Base-by-base conservation (phyloP, 23 tunicate genomes). In the Halocynthia aurantium region DNA sequence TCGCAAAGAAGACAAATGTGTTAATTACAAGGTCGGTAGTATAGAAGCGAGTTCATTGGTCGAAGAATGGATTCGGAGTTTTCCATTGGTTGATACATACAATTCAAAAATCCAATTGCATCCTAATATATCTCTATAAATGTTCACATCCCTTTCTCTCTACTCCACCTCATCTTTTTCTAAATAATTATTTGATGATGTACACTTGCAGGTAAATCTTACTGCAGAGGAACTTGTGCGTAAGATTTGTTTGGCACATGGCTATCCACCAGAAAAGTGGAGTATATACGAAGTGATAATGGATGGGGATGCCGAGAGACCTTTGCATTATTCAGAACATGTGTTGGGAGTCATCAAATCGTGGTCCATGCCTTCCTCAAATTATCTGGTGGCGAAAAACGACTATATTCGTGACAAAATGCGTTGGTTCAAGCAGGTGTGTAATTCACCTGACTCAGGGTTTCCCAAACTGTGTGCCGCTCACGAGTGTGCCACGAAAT, bases 351-450 rank as follows among this genome's bases (percentile, higher is more conserved):
- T 89, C n/a, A 89, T 89, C 71, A 89, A 89, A 55, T 56, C 86
- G 0, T 89, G 96, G 96, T 85, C 80, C 31, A 84, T 89, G 83
- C 96, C 96, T 12, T 84, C 88, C 7, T 76, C 96, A 54, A 89
- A 89, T 49, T 89, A 74, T 64, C 79, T 89, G 21, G 70, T 89
- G 18, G 85, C 83, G 13, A 89, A 89, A 68, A 82, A 83, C 66
- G 96, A 89, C 64, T 89, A 89, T 75, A 70, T 84, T 10, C 61
- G 88, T 8, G 96, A 89, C 52, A 84, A 89, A 68, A 52, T 89
- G 51, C 84, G 87, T 7, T 89, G 96, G 96, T 67, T 84, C 57
- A 67, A 83, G 40, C 82, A 70, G 80, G 85, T 86, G 44, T 6
- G 79, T 44, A 11, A 62, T 61, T 22, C 17, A n/a, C n/a, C 64